Conservation (phyloP, 1,140 invertebrate genomes). For the Trachymyrmex cornetzi region DNA sequence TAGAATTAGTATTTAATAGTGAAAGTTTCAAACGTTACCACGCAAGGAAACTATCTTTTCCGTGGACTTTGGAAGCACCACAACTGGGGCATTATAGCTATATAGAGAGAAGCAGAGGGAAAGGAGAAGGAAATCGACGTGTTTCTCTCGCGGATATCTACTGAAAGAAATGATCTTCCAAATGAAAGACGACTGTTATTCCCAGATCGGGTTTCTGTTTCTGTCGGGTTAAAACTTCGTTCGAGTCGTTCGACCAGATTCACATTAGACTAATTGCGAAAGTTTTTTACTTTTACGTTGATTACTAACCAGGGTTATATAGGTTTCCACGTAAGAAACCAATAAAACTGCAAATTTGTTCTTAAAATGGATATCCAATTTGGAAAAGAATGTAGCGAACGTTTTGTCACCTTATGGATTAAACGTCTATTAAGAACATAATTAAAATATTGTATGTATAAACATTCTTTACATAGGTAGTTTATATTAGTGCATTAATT, state of each 20-base stretch:
- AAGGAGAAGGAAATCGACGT: not conserved
- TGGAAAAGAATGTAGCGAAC: not conserved
- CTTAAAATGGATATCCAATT: not conserved
- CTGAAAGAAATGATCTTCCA: slow-evolving; percentile 66
- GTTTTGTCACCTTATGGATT: not conserved
- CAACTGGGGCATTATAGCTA: slow-evolving; percentile 40
- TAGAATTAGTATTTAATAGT: slow-evolving; percentile 79
- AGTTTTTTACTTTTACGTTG: slow-evolving; percentile 46
- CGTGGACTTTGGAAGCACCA: slow-evolving; percentile 19
- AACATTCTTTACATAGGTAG: too few species aligned
- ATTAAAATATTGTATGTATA: not conserved
- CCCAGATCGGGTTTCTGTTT: slow-evolving; percentile 40
- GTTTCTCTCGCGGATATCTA: slow-evolving; percentile 39
- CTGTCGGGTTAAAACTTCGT: slow-evolving; percentile 57
- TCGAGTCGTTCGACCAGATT: slow-evolving; percentile 22
- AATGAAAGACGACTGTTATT: slow-evolving; percentile 68
- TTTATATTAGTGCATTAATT: not conserved
- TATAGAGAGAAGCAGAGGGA: not conserved
- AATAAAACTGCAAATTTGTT: not conserved
- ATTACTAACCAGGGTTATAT: slow-evolving; percentile 11
- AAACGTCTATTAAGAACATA: not conserved
- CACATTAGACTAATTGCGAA: slow-evolving; percentile 64
- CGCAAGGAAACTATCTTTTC: slow-evolving; percentile 45
- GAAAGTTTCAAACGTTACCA: slow-evolving; percentile 70
- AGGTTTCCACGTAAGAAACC: slow-evolving; percentile 13